Percentiles rank a stretch among this genome's conserved stretches.
phyloP scores from a whole-genome alignment of 23 tunicate species.

The Oikopleura vanhoeffeni region DNA sequence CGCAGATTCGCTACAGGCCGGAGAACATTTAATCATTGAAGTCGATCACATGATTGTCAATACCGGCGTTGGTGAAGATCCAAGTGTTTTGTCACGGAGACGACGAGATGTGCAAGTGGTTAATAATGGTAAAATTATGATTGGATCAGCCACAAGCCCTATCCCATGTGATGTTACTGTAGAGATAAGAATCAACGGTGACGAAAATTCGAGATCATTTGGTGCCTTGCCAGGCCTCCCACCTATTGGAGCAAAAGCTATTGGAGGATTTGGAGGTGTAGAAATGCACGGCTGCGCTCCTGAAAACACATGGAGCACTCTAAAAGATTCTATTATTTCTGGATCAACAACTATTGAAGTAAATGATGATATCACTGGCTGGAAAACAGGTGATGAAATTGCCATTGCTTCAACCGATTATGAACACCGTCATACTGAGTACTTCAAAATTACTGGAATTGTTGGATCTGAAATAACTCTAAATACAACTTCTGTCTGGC shows the following conservation, averaged over 20 bases:
- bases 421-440: slow-evolving; percentile 13
- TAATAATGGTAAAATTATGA: background rate
- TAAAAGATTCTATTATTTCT: background rate
- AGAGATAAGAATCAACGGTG: background rate
- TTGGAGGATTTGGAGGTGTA: slow-evolving; percentile 9
- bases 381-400: slow-evolving; percentile 2
- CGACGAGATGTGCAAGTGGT: background rate
- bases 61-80: background rate
- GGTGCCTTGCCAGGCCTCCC: background rate
- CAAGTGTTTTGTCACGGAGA: background rate
- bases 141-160: background rate
- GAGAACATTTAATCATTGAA: background rate
- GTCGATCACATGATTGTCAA: background rate
- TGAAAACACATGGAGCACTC: background rate
- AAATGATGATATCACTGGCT: background rate
- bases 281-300: slow-evolving; percentile 14
- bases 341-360: background rate
- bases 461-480: slow-evolving; percentile 13
- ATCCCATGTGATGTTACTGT: background rate
- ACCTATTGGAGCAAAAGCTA: slow-evolving; percentile 12
- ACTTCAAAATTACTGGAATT: slow-evolving; percentile 13
- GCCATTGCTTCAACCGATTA: background rate
- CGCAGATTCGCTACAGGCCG: background rate
- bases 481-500: background rate
- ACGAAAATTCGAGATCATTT: background rate